Conservation (phyloP, 2,888 invertebrate genomes). For the Yponomeuta plumbellus region DNA sequence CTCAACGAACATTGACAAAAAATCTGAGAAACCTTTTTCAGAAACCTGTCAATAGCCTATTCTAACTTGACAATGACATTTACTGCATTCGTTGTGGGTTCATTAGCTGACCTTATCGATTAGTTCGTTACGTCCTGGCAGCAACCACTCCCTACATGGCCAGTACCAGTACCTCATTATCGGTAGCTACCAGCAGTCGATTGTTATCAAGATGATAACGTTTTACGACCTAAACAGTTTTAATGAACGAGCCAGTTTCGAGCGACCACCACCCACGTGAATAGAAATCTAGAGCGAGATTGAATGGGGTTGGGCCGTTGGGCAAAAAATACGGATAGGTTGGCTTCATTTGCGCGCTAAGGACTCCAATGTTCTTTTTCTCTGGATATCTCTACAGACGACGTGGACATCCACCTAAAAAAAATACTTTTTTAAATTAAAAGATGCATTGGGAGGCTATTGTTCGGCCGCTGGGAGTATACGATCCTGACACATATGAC, state of each 20-base stretch:
- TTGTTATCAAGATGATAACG: conserved; percentile 37
- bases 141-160: not conserved
- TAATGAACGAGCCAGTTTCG: conserved; percentile 16
- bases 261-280: not conserved
- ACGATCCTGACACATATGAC: no score
- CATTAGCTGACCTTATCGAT: no score
- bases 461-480: no score
- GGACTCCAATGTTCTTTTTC: not conserved
- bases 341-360: not conserved
- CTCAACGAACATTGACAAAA: no score
- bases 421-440: no score
- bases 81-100: no score
- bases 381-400: not conserved
- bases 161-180: conserved; percentile 28
- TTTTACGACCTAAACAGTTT: conserved; percentile 24
- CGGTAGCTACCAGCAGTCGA: conserved; percentile 19
- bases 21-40: no score
- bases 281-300: not conserved
- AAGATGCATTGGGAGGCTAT: no score
- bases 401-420: not conserved
- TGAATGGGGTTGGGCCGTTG: not conserved
- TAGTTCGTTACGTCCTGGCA: no score
- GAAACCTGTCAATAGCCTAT: no score
- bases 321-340: not conserved
- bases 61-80: no score